Conservation (phyloP, 2,888 invertebrate species). For the Mythimna vitellina region DNA sequence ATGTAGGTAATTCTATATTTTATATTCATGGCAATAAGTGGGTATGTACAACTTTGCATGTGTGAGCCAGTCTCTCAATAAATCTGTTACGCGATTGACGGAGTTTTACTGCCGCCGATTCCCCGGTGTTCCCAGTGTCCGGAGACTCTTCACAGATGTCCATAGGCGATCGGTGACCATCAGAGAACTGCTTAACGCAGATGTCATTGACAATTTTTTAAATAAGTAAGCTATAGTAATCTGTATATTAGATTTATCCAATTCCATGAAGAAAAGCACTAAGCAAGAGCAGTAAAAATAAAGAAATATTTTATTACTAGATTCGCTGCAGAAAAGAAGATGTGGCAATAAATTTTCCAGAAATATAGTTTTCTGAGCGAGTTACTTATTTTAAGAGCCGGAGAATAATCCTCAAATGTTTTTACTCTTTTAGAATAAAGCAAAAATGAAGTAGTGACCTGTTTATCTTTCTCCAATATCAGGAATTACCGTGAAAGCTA, state of each 20-base stretch:
- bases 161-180: background rate
- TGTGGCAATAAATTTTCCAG: constrained; percentile 22
- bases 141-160: too few relatives aligned
- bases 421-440: constrained; percentile 6
- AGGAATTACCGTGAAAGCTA: constrained; percentile 35
- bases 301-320: constrained; percentile 34
- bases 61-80: too few relatives aligned
- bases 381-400: constrained; percentile 11
- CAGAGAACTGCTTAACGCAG: too few relatives aligned
- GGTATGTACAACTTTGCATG: too few relatives aligned
- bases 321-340: constrained; percentile 19
- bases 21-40: too few relatives aligned
- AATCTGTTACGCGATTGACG: too few relatives aligned
- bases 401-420: constrained; percentile 10
- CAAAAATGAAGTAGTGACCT: constrained; percentile 10
- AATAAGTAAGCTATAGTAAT: background rate
- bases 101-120: too few relatives aligned
- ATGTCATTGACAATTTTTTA: background rate
- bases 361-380: constrained; percentile 28
- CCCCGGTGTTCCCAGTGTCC: too few relatives aligned
- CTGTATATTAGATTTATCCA: background rate
- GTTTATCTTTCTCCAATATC: constrained; percentile 41
- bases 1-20: too few relatives aligned
- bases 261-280: constrained; percentile 18
- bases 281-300: constrained; percentile 24